Evolutionary conservation across 2,888 invertebrate genomes (phyloP).

Genomic region (Apamea anceps): DNA sequence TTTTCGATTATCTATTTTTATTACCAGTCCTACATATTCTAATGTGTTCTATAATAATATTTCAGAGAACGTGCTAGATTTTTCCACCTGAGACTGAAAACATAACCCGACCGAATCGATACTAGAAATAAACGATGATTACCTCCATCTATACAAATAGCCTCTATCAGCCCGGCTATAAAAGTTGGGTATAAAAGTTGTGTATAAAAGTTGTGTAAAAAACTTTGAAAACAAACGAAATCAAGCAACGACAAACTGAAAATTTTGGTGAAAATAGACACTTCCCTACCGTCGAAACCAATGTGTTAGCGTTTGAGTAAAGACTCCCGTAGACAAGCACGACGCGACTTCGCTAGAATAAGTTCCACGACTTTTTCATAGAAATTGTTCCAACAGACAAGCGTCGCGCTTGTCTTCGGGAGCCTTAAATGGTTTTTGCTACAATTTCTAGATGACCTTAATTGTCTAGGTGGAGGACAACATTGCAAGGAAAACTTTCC

Average conservation of each 20-base stretch:
- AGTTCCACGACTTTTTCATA: no score
- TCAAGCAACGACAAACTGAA: neutral
- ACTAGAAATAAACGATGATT: conserved; percentile 32
- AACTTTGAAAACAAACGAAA: neutral
- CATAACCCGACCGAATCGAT: neutral
- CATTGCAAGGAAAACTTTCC: neutral
- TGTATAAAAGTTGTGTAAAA: conserved; percentile 2
- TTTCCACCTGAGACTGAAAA: conserved; percentile 14
- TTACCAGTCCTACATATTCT: neutral
- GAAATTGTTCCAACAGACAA: no score
- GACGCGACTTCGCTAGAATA: no score
- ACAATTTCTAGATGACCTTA: neutral
- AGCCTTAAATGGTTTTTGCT: no score
- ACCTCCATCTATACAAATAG: neutral
- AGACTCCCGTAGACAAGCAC: no score
- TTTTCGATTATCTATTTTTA: neutral
- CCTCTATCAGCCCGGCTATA: neutral
- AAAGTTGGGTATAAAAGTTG: neutral
- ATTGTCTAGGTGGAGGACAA: neutral
- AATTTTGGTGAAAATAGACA: neutral
- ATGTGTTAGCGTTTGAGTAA: no score
- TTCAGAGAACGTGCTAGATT: neutral
- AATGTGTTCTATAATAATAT: neutral
- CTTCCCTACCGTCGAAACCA: neutral
- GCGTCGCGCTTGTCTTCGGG: no score